Evolutionary conservation across 2,113 vertebrate genomes (phyloP), one percentile per base, ranked within the genome.

Genomic region (Dasyornis broadbenti): DNA sequence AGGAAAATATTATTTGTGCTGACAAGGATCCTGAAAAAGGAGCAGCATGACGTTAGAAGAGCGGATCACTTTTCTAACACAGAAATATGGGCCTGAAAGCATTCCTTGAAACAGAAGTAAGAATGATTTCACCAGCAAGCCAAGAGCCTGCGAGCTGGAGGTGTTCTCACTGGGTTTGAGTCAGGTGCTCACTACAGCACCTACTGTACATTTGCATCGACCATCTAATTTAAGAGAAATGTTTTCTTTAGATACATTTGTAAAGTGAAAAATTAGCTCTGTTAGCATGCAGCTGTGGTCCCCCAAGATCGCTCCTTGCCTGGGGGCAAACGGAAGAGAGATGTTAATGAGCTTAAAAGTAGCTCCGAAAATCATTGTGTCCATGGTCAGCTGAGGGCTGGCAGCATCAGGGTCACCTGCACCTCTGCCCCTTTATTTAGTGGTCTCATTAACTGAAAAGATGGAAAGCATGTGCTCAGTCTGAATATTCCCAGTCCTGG

Each of bases 211-310:
- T 82, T 91, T 83, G 47, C 70, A 93, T 24, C 56, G 52, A 82
- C 52, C 56, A 64, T 28, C 54, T 92, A 78, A 89, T 90, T 95
- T 85, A 78, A 88, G 61, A 86, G 27, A 86, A 83, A 49, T 52
- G 30, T 73, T 90, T 94, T 75, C 63, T 81, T 26, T 81, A 71
- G 59, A 72, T 26, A 47, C 33, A 77, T 77, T 93, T 80, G n/a
- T 86, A 64, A 92, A 83, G 68, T 70, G 71, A 94, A 96, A 90
- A 71, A 94, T 70, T 33, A 60, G 64, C 44, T 83, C 52, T n/a
- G 82, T 83, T 81, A 70, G 31, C 52, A 83, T 64, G 68, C 56
- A 90, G 47, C 64, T 79, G 47, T 86, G 52, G 47, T 65, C 39
- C 82, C 77, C 24, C 4, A 11, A 83, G 91, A 79, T 19, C 90